phyloP scores from a whole-genome alignment of 2,113 vertebrate species.

The Shinisaurus crocodilurus region DNA sequence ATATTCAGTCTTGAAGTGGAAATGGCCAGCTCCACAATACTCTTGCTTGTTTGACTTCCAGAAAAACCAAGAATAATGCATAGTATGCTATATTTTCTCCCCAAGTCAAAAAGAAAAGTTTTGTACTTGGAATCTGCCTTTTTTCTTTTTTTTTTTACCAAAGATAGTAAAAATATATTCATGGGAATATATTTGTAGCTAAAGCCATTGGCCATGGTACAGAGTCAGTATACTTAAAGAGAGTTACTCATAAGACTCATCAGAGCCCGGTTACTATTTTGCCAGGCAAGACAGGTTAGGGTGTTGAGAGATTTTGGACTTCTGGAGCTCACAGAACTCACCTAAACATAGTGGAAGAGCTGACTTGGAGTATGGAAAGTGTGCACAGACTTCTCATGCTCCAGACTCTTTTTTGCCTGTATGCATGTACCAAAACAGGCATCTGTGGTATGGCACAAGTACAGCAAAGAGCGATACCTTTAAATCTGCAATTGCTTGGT shows the following conservation, averaged over 20 bases:
- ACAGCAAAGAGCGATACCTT: background rate
- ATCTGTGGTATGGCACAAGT: background rate
- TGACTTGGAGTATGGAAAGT: background rate
- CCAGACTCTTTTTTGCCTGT: background rate
- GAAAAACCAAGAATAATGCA: background rate
- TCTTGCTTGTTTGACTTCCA: constrained; percentile 21
- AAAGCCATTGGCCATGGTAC: background rate
- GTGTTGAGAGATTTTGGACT: too few species aligned
- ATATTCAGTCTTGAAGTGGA: constrained; percentile 31
- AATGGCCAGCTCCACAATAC: constrained; percentile 1
- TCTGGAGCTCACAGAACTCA: background rate
- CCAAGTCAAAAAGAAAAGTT: background rate
- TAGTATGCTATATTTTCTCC: fast-evolving
- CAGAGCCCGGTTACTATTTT: background rate
- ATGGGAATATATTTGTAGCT: too few species aligned
- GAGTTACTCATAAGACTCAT: too few species aligned
- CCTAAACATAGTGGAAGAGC: background rate
- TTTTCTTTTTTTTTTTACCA: background rate
- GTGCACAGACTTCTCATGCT: background rate
- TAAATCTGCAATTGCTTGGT: background rate
- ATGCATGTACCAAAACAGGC: background rate
- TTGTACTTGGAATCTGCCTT: background rate
- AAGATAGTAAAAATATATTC: too few species aligned
- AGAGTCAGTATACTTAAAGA: background rate
- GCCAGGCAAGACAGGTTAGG: too few species aligned